Base-by-base conservation (phyloP, 2,888 invertebrate species). In the Troides oblongomaculatus region DNA sequence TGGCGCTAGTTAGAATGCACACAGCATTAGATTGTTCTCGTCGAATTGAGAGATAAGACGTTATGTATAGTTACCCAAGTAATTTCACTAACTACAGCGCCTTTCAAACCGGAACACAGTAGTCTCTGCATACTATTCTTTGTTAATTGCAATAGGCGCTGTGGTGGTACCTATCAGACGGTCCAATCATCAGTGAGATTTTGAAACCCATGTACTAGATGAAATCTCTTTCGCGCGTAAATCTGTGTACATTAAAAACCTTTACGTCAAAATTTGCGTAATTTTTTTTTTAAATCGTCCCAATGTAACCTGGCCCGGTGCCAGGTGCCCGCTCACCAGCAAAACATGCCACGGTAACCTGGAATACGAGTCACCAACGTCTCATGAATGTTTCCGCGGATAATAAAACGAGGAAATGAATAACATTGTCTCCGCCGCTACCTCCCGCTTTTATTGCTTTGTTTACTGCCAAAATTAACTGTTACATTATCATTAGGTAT, bases 391-490 rank as follows among this genome's bases (percentile, higher is more conserved):
- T 39, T 59, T 64, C 64, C 64, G 53, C 64, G 61, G 64, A 69
- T 65, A 69, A 69, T 64, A 65, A 62, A 43, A 64, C 50, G 12
- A 39, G 43, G 46, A 68, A 61, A 69, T 64, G 61, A 69, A 64
- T 25, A 60, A 56, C 60, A 25, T 60, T 64, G 39, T 61, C 25
- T 23, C 18, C 39, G 46, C 30, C 39, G 50, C 53, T 60, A 60
- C n/a, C 3, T 69, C 2, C 46, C 46, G 46, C 46, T 46, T 46
- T 69, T 57, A 64, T 57, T 53, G 21, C 59, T 23, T 68, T 64
- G 64, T 64, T 64, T 64, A 56, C 39, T 0, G 63, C 59, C 39
- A 53, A 23, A 30, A 56, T 66, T 62, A 67, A 56, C 2, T 30
- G 25, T 10, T 66, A 57, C 23, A 57, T 36, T 39, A 17, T 64